Conservation (phyloP, 2,113 vertebrate genomes). For the Paracanthobrama guichenoti region DNA sequence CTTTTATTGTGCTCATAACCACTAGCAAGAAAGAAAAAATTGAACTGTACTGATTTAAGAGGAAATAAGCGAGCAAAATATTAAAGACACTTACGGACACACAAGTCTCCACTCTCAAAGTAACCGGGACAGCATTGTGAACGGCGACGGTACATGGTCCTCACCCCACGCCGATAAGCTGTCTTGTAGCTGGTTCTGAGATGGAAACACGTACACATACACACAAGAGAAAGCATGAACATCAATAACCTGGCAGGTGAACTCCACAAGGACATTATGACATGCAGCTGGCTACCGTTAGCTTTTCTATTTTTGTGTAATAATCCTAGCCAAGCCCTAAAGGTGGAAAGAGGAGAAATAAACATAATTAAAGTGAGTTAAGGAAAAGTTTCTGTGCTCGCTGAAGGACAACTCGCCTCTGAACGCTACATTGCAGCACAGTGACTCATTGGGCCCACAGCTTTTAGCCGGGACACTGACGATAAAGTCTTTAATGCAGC, state of each 20-base stretch:
- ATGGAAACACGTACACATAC: constrained; percentile 45
- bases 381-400: constrained; percentile 9
- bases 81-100: constrained; percentile 86
- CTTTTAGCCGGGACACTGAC: constrained; percentile 52
- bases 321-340: background rate
- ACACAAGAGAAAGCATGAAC: constrained; percentile 9
- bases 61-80: constrained; percentile 51
- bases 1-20: constrained; percentile 49
- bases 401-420: constrained; percentile 54
- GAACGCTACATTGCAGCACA: constrained; percentile 14
- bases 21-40: constrained; percentile 43
- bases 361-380: constrained; percentile 44
- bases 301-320: background rate
- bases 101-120: constrained; percentile 93
- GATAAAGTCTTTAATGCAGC: constrained; percentile 64
- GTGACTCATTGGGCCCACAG: constrained; percentile 45
- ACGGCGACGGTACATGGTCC: constrained; percentile 97
- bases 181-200: constrained; percentile 98
- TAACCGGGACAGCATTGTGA: constrained; percentile 98
- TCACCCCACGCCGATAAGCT: constrained; percentile 91
- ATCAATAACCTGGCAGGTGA: constrained; percentile 4
- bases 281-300: background rate
- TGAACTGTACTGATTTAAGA: constrained; percentile 60
- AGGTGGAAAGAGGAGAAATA: constrained; percentile 29
- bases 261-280: background rate